Percentiles rank a stretch among this genome's conserved stretches.
Evolutionary conservation across 2,797 vertebrate species (phyloP).

Genomic region (Notamacropus eugenii): DNA sequence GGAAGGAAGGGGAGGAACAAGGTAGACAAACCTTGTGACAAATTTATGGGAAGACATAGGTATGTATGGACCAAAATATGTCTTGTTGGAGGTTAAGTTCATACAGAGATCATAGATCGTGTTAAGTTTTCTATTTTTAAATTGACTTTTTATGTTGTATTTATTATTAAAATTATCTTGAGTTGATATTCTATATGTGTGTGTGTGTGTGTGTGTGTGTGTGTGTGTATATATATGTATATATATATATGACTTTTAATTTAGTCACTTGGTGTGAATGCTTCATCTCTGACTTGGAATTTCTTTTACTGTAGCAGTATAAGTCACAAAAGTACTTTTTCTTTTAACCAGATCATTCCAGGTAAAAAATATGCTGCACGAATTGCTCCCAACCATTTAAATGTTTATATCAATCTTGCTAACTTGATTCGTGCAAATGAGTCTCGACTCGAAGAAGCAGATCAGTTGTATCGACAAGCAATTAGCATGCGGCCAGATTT

Average conservation of each 20-base stretch:
- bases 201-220: not conserved
- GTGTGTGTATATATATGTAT: too few species aligned
- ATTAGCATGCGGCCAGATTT: conserved; percentile 99
- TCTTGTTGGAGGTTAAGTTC: not conserved
- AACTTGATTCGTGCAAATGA: conserved; percentile 97
- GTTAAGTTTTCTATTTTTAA: not conserved
- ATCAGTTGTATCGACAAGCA: conserved; percentile 97
- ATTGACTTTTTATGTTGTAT: not conserved
- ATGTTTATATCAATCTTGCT: conserved; percentile 98
- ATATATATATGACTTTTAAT: conserved; percentile 39
- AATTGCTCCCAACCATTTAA: conserved; percentile 98
- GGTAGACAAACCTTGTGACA: not conserved
- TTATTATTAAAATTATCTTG: conserved; percentile 8
- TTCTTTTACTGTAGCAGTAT: conserved; percentile 17
- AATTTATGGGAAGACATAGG: not conserved
- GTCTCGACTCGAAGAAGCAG: conserved; percentile 96
- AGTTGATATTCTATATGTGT: not conserved
- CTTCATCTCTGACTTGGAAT: conserved; percentile 42
- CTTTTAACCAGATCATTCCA: conserved; percentile 92
- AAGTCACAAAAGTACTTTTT: conserved; percentile 53
- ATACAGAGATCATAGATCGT: not conserved
- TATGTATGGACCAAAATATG: not conserved
- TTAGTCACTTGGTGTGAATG: conserved; percentile 5
- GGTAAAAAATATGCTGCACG: conserved; percentile 98
- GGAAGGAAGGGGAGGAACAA: not conserved